phyloP scores from a whole-genome alignment of 2,888 invertebrate species.

The Idaea biselata region DNA sequence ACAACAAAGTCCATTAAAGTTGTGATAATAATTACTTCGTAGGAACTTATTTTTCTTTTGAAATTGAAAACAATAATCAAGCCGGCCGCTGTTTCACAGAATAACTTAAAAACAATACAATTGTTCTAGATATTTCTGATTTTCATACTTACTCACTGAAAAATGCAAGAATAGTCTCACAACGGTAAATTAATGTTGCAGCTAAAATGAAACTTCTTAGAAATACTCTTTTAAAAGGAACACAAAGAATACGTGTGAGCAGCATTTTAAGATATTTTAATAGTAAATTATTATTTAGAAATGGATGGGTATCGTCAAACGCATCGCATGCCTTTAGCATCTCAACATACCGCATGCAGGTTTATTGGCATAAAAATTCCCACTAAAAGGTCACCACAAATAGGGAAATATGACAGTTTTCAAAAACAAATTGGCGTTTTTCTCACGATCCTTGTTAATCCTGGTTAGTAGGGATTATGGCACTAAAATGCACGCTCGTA shows the following conservation, averaged over 20 bases:
- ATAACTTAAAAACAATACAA: background rate
- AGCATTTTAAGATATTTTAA: background rate
- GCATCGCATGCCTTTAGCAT: too few relatives aligned
- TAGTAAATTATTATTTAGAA: too few relatives aligned
- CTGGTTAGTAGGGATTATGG: too few relatives aligned
- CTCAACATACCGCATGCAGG: too few relatives aligned
- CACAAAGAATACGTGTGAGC: background rate
- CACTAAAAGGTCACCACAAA: too few relatives aligned
- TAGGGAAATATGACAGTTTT: too few relatives aligned
- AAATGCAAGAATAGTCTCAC: background rate
- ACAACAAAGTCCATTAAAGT: background rate
- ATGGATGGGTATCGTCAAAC: too few relatives aligned
- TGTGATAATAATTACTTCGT: background rate
- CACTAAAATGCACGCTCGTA: too few relatives aligned
- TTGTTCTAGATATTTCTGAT: background rate
- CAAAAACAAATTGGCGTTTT: too few relatives aligned
- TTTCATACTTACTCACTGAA: background rate
- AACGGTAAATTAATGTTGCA: background rate
- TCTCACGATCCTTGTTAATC: too few relatives aligned
- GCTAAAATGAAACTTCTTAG: background rate
- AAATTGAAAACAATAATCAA: background rate
- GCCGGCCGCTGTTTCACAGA: background rate
- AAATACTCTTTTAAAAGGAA: background rate
- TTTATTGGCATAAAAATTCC: too few relatives aligned
- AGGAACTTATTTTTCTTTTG: background rate